A percentile compares a stretch with the other conserved stretches of the same genome.
Conservation (phyloP, 2,797 vertebrate genomes). For the Notamacropus eugenii region DNA sequence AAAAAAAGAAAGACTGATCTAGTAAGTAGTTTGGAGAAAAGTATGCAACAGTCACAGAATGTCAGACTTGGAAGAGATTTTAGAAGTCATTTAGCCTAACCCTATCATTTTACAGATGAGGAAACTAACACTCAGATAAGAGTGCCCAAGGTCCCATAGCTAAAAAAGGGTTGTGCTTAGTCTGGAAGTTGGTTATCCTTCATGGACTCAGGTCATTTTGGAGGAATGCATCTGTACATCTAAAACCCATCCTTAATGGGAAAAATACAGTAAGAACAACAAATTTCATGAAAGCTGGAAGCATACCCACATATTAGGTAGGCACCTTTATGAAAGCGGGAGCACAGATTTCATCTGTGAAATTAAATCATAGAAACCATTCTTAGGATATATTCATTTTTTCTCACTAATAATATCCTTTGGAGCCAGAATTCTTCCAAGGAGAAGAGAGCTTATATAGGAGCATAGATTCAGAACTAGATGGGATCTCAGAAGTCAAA, state of each 20-base stretch:
- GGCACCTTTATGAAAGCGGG: constrained; percentile 56
- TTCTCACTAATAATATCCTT: neutral
- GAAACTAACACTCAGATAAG: neutral
- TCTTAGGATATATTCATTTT: constrained; percentile 3
- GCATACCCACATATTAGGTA: neutral
- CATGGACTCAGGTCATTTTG: neutral
- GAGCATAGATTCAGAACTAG: neutral
- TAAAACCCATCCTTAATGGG: neutral
- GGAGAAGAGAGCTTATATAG: neutral
- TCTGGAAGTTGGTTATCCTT: neutral
- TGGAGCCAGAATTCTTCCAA: constrained; percentile 31
- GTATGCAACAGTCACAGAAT: neutral
- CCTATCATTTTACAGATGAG: neutral
- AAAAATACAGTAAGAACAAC: neutral
- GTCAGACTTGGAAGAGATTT: neutral
- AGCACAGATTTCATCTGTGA: constrained; percentile 19
- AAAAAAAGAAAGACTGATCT: neutral
- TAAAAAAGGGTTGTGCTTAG: neutral
- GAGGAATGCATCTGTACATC: constrained; percentile 4
- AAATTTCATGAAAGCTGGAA: neutral
- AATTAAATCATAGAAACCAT: constrained; percentile 42
- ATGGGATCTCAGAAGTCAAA: neutral
- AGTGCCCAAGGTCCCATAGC: neutral
- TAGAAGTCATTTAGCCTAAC: neutral
- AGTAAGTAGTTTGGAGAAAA: neutral